A percentile compares a stretch with the other conserved stretches of the same genome.
Evolutionary conservation across 2,888 invertebrate genomes (phyloP).

Genomic region (Eilema depressum): DNA sequence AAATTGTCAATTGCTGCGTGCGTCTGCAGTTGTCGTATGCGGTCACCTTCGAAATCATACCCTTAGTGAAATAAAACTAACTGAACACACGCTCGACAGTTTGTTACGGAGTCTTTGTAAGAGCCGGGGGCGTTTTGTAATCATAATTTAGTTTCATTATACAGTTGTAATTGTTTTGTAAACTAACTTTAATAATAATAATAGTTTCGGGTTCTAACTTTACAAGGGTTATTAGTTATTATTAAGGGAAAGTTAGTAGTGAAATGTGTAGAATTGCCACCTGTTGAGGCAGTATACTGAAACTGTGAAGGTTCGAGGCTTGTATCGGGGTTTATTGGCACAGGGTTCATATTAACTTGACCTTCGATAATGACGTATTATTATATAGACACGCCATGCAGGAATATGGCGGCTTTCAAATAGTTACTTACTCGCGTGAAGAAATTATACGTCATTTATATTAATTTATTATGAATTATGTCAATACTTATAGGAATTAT

Average conservation of each 20-base stretch:
- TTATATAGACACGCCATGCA: too few relatives aligned
- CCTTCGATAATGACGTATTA: too few relatives aligned
- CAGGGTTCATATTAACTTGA: too few relatives aligned
- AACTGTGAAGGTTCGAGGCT: not conserved
- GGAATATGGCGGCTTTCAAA: too few relatives aligned
- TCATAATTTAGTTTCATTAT: not conserved
- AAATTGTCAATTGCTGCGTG: not conserved
- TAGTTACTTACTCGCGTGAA: too few relatives aligned
- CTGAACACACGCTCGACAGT: not conserved
- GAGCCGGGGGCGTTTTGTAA: not conserved
- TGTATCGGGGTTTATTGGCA: too few relatives aligned
- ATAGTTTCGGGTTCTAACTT: not conserved
- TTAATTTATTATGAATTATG: too few relatives aligned
- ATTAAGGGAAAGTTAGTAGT: not conserved
- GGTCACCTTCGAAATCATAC: too few relatives aligned
- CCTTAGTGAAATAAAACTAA: slow-evolving; percentile 1
- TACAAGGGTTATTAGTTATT: not conserved
- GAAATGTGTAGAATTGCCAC: not conserved
- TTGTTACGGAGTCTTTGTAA: not conserved
- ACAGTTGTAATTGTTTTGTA: not conserved
- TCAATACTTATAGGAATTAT: too few relatives aligned
- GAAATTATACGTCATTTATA: too few relatives aligned
- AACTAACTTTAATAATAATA: not conserved
- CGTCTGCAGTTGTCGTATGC: too few relatives aligned
- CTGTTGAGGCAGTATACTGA: not conserved